These are phyloP conservation scores for Macrostomum lignano DNA, from an alignment of 1,140 invertebrate species.

Conservation along the genomic window DNA sequence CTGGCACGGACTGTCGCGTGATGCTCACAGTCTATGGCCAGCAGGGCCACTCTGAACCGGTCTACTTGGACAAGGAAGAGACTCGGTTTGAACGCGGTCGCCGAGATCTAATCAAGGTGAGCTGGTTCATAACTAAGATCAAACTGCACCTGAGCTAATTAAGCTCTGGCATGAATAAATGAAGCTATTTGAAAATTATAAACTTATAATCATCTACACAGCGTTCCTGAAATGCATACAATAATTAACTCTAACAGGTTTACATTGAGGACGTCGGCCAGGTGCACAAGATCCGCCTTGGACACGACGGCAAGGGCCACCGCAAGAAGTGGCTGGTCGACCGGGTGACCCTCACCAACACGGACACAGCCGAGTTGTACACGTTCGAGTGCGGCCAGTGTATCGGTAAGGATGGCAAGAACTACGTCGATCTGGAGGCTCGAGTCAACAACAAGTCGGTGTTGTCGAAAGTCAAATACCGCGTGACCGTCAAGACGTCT, in stretches of 20 bases:
- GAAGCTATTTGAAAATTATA: too few species aligned
- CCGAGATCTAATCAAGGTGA: constrained; percentile 21
- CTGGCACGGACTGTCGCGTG: constrained; percentile 28
- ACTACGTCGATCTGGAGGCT: constrained; percentile 12
- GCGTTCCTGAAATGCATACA: too few species aligned
- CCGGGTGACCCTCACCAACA: constrained; percentile 18
- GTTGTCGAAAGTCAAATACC: constrained; percentile 17
- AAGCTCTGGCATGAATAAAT: too few species aligned
- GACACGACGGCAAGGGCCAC: constrained; percentile 11
- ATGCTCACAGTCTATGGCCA: constrained; percentile 20
- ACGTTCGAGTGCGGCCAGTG: constrained; percentile 19
- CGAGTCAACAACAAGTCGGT: neutral
- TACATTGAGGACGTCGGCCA: constrained; percentile 24
- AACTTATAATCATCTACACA: too few species aligned
- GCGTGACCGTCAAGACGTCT: constrained; percentile 22
- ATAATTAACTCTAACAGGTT: too few species aligned
- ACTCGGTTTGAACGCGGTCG: constrained; percentile 23
- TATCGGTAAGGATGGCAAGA: constrained; percentile 16
- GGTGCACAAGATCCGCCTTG: constrained; percentile 22
- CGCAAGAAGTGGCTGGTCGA: constrained; percentile 4
- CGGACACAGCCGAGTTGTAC: constrained; percentile 16
- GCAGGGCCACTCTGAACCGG: too few species aligned
- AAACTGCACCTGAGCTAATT: too few species aligned
- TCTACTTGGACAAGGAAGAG: constrained; percentile 18
- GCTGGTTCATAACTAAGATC: too few species aligned